These are phyloP conservation scores for Crematogaster levior DNA, from an alignment of 2,888 invertebrate species.

Conservation along the genomic window DNA sequence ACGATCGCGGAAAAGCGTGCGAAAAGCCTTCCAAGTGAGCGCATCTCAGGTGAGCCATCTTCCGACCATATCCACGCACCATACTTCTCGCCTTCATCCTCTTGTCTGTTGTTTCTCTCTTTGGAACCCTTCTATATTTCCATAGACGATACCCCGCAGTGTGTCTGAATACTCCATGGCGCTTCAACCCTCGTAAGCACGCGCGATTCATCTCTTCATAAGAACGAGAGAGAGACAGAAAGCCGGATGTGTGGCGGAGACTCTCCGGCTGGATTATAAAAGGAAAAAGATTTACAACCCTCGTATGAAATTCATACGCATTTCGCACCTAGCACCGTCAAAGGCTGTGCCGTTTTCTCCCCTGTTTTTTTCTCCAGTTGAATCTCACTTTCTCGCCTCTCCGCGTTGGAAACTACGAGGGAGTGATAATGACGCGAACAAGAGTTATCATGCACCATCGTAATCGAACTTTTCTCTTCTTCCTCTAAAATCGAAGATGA, in stretches of 20 bases:
- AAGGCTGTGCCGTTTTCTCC: slow-evolving; percentile 67
- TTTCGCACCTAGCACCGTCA: slow-evolving; percentile 80
- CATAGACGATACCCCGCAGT: slow-evolving; percentile 75
- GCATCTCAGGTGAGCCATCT: slow-evolving; percentile 54
- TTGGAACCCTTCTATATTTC: slow-evolving; percentile 76
- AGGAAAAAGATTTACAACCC: slow-evolving; percentile 78
- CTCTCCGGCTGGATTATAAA: slow-evolving; percentile 65
- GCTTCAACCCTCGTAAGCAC: slow-evolving; percentile 71
- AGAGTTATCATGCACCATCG: slow-evolving; percentile 65
- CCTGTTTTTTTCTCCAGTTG: slow-evolving; percentile 21
- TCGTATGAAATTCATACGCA: slow-evolving; percentile 80
- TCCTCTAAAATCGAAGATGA: slow-evolving; percentile 61
- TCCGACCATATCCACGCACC: slow-evolving; percentile 59
- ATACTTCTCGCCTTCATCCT: slow-evolving; percentile 49
- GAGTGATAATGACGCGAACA: slow-evolving; percentile 67
- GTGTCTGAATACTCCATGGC: slow-evolving; percentile 73
- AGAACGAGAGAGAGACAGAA: slow-evolving; percentile 35
- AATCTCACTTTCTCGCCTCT: slow-evolving; percentile 50
- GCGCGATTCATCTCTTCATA: slow-evolving; percentile 62
- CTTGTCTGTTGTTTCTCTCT: slow-evolving; percentile 42
- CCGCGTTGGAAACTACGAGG: slow-evolving; percentile 64
- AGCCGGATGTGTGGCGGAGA: slow-evolving; percentile 21
- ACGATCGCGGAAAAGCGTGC: slow-evolving; percentile 37
- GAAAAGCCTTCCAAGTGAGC: slow-evolving; percentile 35
- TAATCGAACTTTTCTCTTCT: slow-evolving; percentile 75